These are phyloP conservation scores for Microcebus murinus DNA, from an alignment of 2,113 vertebrate genomes.

Conservation along the genomic window DNA sequence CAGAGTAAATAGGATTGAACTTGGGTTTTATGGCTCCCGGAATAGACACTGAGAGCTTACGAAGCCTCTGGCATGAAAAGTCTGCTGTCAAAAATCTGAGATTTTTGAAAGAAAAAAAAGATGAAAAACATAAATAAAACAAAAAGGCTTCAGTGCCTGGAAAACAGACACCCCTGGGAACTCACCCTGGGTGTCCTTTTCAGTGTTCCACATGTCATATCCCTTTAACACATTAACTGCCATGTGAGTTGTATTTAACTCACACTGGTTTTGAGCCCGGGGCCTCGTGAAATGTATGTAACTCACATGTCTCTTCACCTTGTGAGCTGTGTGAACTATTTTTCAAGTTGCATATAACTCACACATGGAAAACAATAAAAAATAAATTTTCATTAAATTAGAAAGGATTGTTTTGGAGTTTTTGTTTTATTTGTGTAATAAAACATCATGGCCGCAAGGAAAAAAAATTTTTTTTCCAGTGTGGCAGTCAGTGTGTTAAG, in stretches of 20 bases:
- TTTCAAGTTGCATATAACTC: no score
- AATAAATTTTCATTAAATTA: no score
- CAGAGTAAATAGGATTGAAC: not conserved
- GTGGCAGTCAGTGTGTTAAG: not conserved
- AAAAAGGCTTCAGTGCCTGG: not conserved
- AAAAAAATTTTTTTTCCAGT: no score
- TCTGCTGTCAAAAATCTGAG: slow-evolving; percentile 20
- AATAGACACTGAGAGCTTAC: not conserved
- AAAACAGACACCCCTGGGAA: not conserved
- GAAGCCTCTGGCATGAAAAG: not conserved
- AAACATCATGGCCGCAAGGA: no score
- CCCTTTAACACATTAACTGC: not conserved
- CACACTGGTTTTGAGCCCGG: no score
- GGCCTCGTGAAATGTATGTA: no score
- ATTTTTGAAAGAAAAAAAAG: not conserved
- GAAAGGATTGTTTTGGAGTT: no score
- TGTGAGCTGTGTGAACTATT: no score
- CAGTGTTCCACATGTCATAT: not conserved
- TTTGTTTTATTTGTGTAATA: no score
- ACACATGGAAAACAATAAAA: no score
- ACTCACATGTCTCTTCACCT: no score
- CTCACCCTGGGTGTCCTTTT: not conserved
- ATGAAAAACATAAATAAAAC: not conserved
- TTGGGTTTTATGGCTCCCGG: not conserved
- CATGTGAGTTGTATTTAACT: no score